These are phyloP conservation scores for Reticulitermes speratus DNA, from an alignment of 1,140 invertebrate genomes.

Conservation along the genomic window DNA sequence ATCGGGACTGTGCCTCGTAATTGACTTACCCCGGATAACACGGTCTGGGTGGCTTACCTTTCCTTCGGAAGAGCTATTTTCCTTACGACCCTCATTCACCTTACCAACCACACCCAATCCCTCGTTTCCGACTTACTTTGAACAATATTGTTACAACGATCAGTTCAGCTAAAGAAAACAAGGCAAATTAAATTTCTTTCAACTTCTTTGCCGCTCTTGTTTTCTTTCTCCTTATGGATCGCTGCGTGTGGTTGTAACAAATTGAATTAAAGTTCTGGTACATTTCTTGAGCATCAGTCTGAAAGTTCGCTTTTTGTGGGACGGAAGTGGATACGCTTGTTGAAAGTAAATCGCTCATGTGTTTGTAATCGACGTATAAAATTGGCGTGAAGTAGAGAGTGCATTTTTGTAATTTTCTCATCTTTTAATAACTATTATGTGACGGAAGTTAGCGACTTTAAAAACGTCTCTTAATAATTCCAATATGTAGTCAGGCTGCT, in stretches of 20 bases:
- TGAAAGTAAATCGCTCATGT: background rate
- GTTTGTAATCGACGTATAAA: no score
- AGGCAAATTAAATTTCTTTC: slow-evolving; percentile 33
- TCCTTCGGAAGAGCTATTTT: background rate
- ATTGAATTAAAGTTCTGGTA: background rate
- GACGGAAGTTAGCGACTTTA: no score
- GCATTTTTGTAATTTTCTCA: no score
- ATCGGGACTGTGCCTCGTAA: background rate
- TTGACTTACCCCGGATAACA: background rate
- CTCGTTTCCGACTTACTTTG: slow-evolving; percentile 12
- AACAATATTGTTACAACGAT: slow-evolving; percentile 32
- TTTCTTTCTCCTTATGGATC: slow-evolving; percentile 22
- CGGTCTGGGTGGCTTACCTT: background rate
- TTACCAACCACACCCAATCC: background rate
- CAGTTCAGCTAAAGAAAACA: slow-evolving; percentile 31
- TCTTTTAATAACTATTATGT: no score
- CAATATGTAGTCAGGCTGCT: no score
- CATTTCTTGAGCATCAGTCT: background rate
- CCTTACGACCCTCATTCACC: background rate
- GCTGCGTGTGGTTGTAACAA: slow-evolving; percentile 1
- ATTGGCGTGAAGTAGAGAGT: no score
- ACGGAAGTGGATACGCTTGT: background rate
- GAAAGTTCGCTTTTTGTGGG: background rate
- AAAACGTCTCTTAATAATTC: no score
- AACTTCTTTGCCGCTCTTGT: background rate